Conservation (phyloP, 2,888 invertebrate species). For the Acleris emargana region DNA sequence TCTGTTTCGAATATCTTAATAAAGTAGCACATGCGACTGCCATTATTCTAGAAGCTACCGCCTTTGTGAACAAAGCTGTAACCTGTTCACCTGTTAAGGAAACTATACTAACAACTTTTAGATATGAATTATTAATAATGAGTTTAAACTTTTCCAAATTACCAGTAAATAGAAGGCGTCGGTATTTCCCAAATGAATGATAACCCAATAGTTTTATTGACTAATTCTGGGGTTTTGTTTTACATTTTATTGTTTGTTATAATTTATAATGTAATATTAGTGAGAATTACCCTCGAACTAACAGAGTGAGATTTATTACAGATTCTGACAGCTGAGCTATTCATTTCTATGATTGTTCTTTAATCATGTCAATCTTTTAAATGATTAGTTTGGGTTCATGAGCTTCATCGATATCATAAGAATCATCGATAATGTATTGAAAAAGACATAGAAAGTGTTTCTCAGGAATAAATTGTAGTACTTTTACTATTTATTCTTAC, state of each 20-base stretch:
- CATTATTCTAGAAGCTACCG: constrained; percentile 19
- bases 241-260: constrained; percentile 10
- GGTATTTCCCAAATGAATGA: constrained; percentile 15
- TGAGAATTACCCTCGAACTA: constrained; percentile 47
- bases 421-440: background rate
- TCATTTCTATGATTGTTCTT: constrained; percentile 40
- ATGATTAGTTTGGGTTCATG: constrained; percentile 52
- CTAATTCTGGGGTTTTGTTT: constrained; percentile 17
- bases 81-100: constrained; percentile 21
- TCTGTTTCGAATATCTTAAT: background rate
- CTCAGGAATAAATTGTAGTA: background rate
- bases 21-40: background rate
- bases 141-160: constrained; percentile 14
- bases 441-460: background rate
- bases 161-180: constrained; percentile 12
- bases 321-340: constrained; percentile 38
- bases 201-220: constrained; percentile 19
- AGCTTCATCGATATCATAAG: constrained; percentile 57
- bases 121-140: constrained; percentile 22
- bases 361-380: constrained; percentile 41
- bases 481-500: background rate
- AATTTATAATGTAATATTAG: constrained; percentile 36
- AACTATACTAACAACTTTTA: constrained; percentile 31
- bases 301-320: constrained; percentile 44
- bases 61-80: constrained; percentile 30